Conservation (phyloP, 2,113 vertebrate species). For the Paratilapia polleni region DNA sequence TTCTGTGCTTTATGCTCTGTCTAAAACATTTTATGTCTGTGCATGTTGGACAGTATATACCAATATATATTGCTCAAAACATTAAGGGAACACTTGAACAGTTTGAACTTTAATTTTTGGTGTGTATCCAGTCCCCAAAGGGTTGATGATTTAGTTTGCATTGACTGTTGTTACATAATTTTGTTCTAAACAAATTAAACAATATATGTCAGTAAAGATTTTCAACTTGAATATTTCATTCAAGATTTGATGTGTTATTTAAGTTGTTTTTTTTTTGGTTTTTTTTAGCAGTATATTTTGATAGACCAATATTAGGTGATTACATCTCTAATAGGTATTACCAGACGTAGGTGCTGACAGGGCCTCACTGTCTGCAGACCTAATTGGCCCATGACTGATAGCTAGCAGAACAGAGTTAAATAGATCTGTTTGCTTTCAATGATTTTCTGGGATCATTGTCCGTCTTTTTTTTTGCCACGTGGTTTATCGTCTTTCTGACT, state of each 20-base stretch:
- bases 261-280: too few species aligned
- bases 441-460: background rate
- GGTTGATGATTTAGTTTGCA: background rate
- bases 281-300: background rate
- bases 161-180: background rate
- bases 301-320: background rate
- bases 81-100: background rate
- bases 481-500: background rate
- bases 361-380: slow-evolving; percentile 30
- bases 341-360: slow-evolving; percentile 35
- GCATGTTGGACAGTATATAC: too few species aligned
- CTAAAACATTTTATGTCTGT: background rate
- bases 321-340: slow-evolving; percentile 4
- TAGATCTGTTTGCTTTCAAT: background rate
- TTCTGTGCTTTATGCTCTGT: background rate
- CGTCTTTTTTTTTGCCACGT: background rate
- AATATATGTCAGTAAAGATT: background rate
- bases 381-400: background rate
- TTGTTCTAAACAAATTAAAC: background rate
- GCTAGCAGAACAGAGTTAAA: background rate
- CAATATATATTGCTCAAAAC: background rate
- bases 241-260: background rate
- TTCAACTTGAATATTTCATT: background rate
- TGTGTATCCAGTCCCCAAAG: too few species aligned
- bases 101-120: too few species aligned